These are phyloP conservation scores for Drosophila prolongata DNA, from an alignment of 2,888 invertebrate species.

Conservation along the genomic window DNA sequence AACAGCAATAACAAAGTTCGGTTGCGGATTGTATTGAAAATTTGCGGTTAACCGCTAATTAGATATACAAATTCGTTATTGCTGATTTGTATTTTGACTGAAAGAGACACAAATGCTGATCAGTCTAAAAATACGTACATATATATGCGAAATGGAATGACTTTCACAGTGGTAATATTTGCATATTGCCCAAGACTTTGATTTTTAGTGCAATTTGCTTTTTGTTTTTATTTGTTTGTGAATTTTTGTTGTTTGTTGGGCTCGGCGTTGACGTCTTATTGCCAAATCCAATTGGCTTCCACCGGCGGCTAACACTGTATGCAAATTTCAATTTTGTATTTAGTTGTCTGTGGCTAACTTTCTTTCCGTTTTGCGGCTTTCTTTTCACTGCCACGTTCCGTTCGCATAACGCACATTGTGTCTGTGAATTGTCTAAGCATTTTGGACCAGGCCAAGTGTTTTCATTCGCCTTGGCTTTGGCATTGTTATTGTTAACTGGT, in stretches of 20 bases:
- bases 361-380: slow-evolving; percentile 61
- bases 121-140: slow-evolving; percentile 17
- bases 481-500: slow-evolving; percentile 58
- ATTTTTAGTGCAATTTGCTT: slow-evolving; percentile 39
- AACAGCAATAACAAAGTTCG: slow-evolving; percentile 41
- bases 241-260: slow-evolving; percentile 1
- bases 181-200: slow-evolving; percentile 54
- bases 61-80: slow-evolving; percentile 68
- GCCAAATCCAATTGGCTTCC: slow-evolving; percentile 45
- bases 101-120: slow-evolving; percentile 26
- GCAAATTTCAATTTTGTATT: slow-evolving; percentile 54
- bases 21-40: slow-evolving; percentile 65
- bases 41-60: slow-evolving; percentile 82
- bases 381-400: slow-evolving; percentile 50
- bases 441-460: slow-evolving; percentile 35
- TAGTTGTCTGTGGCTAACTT: slow-evolving; percentile 46
- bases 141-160: slow-evolving; percentile 23
- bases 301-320: slow-evolving; percentile 56
- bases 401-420: slow-evolving; percentile 47
- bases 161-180: slow-evolving; percentile 40
- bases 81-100: slow-evolving; percentile 48
- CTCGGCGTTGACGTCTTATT: slow-evolving; percentile 50
- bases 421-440: slow-evolving; percentile 36
- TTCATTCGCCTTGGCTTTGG: slow-evolving; percentile 28
- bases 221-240: slow-evolving; percentile 4